These are phyloP conservation scores for Plutella xylostella DNA, from an alignment of 2,888 invertebrate species.

Conservation along the genomic window DNA sequence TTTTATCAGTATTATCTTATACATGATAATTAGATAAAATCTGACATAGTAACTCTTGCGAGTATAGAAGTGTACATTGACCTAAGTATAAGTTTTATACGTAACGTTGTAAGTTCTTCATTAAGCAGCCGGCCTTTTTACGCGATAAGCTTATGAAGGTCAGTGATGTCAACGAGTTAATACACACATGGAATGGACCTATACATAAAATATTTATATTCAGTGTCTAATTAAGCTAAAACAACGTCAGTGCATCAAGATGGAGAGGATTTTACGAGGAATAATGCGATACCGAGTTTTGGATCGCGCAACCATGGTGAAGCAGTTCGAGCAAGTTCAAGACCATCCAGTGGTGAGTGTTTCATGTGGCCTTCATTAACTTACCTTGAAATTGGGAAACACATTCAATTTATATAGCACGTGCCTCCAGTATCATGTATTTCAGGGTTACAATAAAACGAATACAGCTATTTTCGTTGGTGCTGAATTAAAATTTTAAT, in stretches of 20 bases:
- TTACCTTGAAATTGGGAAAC: too few species aligned
- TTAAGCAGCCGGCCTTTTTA: constrained; percentile 1
- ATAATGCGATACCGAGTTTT: constrained; percentile 90
- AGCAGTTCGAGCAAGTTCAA: constrained; percentile 90
- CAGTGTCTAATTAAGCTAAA: neutral
- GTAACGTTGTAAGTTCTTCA: neutral
- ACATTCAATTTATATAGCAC: too few species aligned
- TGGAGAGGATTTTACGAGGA: constrained; percentile 91
- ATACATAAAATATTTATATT: neutral
- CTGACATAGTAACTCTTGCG: too few species aligned
- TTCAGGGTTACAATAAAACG: too few species aligned
- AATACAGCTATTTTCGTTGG: too few species aligned
- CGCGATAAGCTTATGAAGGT: constrained; percentile 61
- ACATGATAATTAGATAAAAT: too few species aligned
- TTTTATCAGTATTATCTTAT: too few species aligned
- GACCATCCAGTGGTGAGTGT: constrained; percentile 87
- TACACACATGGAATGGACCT: constrained; percentile 1
- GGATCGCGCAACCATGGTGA: constrained; percentile 87
- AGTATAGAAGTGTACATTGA: constrained; percentile 9
- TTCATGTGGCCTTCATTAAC: neutral
- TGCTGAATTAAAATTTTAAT: too few species aligned
- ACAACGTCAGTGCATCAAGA: constrained; percentile 34
- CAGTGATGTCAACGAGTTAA: constrained; percentile 45
- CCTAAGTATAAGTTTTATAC: constrained; percentile 13
- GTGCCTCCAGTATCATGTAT: too few species aligned